Evolutionary conservation across 2,888 invertebrate genomes (phyloP), one percentile per base, ranked within the genome.

Genomic region (Celastrina argiolus): DNA sequence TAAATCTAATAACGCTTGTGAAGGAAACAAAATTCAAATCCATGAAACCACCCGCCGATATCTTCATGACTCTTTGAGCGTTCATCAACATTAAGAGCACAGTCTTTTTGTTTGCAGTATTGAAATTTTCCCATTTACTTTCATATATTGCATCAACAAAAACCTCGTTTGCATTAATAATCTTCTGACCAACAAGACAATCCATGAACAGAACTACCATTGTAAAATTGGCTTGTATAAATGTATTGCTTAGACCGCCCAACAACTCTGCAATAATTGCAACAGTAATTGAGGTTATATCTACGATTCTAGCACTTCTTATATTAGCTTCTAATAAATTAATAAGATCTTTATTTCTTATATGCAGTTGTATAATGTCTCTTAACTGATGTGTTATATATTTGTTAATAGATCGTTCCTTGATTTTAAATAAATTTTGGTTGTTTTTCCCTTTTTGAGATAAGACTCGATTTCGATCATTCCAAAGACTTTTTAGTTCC

Each of bases 101-200:
- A 51, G 51, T 51, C 51, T 1, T 51, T 22, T 51, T 51, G 22
- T 51, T 51, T 51, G 51, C 22, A 51, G 51, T 51, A 5, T 51
- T 16, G 22, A 51, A 51, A 4, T 51, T 51, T 51, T 51, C 51
- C 51, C 51, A 51, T 4, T 51, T 26, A 5, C 51, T 51, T 2
- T 12, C 51, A 22, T 51, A 51, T 51, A 51, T 51, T 22, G 51
- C 22, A 1, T 26, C 12, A 4, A 51, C 22, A 14, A 85, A 84
- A 0, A 66, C 64, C 0, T 70, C 8, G 59, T 78, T 79, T 0
- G 84, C 83, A 14, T 85, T 82, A 65, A 81, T 78, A 0, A 86
- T 69, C 1, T 76, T 74, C 65, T 85, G 85, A 0, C 86, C 86
- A 1, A 75, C 74, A 1, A 78, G 74, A 67, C 84, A 85, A 68